Evolutionary conservation across 2,888 invertebrate genomes (phyloP), one percentile per base, ranked within the genome.

Genomic region (Proisotoma minuta): DNA sequence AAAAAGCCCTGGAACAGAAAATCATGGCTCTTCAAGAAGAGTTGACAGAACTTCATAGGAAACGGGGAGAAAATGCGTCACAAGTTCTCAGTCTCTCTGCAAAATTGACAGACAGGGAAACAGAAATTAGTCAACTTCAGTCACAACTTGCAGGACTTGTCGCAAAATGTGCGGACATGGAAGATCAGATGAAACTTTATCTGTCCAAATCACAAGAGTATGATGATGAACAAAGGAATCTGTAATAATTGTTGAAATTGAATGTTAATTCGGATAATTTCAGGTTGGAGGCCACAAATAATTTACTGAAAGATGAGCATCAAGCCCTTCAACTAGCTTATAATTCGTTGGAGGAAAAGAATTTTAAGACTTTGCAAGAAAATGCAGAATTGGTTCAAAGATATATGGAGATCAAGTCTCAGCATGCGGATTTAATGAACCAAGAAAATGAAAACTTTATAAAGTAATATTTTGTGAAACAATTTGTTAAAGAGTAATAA

Each of bases 371-470:
- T 50, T 89, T 90, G 84, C 88, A 88, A 76, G 94, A 95, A 82
- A 91, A 94, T 80, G 83, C 87, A 43, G 84, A 88, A 69, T 80
- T 95, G 70, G 83, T 34, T 34, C 91, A 93, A 71, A 84, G 93
- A 73, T 84, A 95, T 74, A 91, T 96, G 78, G 88, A 88, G 73
- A 88, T 91, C 77, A 97, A 98, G 80, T 87, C 90, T 54, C 88
- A 89, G 80, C 95, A 95, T 82, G 97, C 96, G 1, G 96, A 97
- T 76, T 88, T 88, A 79, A 85, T 98, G 84, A 98, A 98, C 77
- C 91, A 91, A 80, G 95, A 97, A 79, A 97, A 97, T 81, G 97
- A 97, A 78, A 88, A 87, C 77, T 89, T 91, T 77, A 79, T 91
- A 74, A 91, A 88, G 91, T 92, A 84, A 68, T n/a, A 12, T 53